Evolutionary conservation across 2,113 vertebrate genomes (phyloP).

Genomic region (Nothocercus julius): DNA sequence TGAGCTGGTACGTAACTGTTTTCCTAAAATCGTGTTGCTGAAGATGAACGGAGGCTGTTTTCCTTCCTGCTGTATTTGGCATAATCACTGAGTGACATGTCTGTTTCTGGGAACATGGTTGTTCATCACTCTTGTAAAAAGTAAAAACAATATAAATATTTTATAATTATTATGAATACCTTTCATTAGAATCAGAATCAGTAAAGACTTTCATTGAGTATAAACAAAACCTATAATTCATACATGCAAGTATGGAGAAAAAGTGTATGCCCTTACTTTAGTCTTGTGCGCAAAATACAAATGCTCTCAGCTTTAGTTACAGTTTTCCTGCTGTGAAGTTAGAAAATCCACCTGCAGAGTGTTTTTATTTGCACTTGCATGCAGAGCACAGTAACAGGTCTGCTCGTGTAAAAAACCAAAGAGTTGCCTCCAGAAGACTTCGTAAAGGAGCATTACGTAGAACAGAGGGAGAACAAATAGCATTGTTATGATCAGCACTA

Average conservation of each 20-base stretch:
- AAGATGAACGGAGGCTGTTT: neutral
- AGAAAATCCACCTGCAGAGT: neutral
- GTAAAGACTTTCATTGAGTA: no score
- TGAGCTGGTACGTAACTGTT: neutral
- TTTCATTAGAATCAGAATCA: neutral
- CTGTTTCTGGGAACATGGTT: neutral
- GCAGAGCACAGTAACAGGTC: neutral
- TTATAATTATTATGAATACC: neutral
- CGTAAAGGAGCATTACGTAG: neutral
- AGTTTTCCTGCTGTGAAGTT: neutral
- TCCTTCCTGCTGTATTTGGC: neutral
- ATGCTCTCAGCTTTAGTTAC: neutral
- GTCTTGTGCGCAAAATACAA: neutral
- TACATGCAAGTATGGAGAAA: neutral
- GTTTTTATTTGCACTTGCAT: no score
- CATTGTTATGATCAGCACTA: neutral
- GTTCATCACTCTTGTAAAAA: neutral
- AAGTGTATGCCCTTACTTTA: neutral
- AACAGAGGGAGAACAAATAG: neutral
- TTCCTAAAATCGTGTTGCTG: neutral
- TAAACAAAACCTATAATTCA: neutral
- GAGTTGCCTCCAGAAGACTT: neutral
- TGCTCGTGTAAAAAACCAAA: neutral
- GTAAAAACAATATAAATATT: neutral
- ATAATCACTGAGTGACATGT: neutral